Conservation (phyloP, 53 echinoderm and acorn worm genomes). For the Stichopus horrens region DNA sequence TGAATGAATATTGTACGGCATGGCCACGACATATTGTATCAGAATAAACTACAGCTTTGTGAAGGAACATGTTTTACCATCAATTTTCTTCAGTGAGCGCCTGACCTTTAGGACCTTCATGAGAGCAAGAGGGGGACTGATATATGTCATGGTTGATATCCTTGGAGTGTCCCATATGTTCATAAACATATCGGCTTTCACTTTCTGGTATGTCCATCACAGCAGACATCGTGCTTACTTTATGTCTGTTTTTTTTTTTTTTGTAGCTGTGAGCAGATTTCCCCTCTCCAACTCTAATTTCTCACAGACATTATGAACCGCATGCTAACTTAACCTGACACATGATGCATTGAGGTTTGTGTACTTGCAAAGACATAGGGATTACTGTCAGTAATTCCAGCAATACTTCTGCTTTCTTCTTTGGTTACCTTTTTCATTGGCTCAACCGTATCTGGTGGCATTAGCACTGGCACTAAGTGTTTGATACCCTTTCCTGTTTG, state of each 20-base stretch:
- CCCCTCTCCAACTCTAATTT: slow-evolving; percentile 7
- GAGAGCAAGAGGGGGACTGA: slow-evolving; percentile 62
- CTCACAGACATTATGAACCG: slow-evolving; percentile 15
- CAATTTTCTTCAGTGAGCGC: slow-evolving; percentile 18
- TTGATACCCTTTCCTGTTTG: slow-evolving; percentile 66
- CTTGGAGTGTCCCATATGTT: slow-evolving; percentile 68
- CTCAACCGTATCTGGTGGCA: slow-evolving; percentile 58
- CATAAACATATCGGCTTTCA: slow-evolving; percentile 47
- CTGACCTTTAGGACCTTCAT: slow-evolving; percentile 52
- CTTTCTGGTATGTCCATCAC: slow-evolving; percentile 47
- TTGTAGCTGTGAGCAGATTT: slow-evolving; percentile 49
- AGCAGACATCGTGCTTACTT: slow-evolving; percentile 57
- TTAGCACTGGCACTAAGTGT: slow-evolving; percentile 55
- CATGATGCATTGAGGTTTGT: slow-evolving; percentile 10
- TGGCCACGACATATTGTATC: no score
- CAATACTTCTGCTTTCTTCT: slow-evolving; percentile 12
- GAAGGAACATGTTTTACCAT: no score
- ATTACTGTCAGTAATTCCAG: neutral
- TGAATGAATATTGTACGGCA: no score
- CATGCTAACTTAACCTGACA: slow-evolving; percentile 42
- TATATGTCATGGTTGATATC: slow-evolving; percentile 63
- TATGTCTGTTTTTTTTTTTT: slow-evolving; percentile 59
- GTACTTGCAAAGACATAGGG: slow-evolving; percentile 32
- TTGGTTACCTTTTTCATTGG: slow-evolving; percentile 43
- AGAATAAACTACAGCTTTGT: no score